These are phyloP conservation scores for Plecturocebus donacophilus DNA, from an alignment of 2,113 vertebrate genomes.

Conservation along the genomic window DNA sequence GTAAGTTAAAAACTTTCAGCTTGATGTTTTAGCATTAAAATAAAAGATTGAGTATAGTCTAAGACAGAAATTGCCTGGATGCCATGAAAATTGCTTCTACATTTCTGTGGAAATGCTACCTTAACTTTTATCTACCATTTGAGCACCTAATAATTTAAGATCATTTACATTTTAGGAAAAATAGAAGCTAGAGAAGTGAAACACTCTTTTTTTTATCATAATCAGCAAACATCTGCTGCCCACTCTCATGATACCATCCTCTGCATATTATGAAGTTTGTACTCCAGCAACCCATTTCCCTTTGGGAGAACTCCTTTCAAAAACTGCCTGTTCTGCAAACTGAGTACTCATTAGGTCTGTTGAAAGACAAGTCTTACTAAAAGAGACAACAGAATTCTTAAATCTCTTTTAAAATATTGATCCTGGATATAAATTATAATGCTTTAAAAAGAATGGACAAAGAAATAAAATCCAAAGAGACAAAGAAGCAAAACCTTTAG, in stretches of 20 bases:
- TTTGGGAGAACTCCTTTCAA: background rate
- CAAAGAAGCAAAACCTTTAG: background rate
- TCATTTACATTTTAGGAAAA: conserved; percentile 48
- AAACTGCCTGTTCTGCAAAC: background rate
- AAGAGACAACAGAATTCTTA: background rate
- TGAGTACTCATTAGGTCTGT: background rate
- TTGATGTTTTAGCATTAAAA: conserved; percentile 61
- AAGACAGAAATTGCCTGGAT: conserved; percentile 52
- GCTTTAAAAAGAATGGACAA: background rate
- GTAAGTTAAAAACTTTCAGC: conserved; percentile 60
- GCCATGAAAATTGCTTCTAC: background rate
- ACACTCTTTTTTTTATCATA: background rate
- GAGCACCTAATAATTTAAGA: background rate
- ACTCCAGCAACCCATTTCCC: background rate
- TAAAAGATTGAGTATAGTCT: conserved; percentile 44
- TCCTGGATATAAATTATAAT: background rate
- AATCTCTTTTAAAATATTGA: background rate
- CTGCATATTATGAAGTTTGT: background rate
- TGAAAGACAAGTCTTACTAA: background rate
- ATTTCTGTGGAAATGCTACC: background rate
- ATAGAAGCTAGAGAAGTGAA: background rate
- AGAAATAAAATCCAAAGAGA: background rate
- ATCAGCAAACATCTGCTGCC: conserved; percentile 1
- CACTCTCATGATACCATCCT: background rate
- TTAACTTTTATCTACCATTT: background rate